Evolutionary conservation across 2,797 vertebrate species (phyloP).

Genomic region (Oryzias sinensis): DNA sequence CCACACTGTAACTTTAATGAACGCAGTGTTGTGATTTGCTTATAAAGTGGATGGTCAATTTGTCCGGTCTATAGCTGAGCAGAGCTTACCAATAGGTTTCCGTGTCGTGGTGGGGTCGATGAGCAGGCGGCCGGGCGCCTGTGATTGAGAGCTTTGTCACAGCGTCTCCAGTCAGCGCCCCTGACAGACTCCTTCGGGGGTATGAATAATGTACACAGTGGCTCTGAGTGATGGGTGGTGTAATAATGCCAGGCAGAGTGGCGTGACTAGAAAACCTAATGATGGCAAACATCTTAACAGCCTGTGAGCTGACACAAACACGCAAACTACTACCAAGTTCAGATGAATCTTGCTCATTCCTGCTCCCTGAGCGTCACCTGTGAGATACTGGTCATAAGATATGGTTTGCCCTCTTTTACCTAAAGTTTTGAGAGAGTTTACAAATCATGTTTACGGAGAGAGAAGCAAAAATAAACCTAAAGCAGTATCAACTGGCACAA

Average conservation of each 20-base stretch:
- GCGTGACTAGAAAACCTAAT: conserved; percentile 63
- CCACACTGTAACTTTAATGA: conserved; percentile 23
- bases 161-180: conserved; percentile 62
- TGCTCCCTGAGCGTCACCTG: conserved; percentile 30
- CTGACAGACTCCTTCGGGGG: conserved; percentile 55
- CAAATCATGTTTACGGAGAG: conserved; percentile 15
- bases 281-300: conserved; percentile 55
- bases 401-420: conserved; percentile 49
- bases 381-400: conserved; percentile 28
- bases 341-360: conserved; percentile 45
- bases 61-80: conserved; percentile 24
- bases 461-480: conserved; percentile 12
- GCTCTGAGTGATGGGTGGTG: conserved; percentile 68
- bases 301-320: conserved; percentile 26
- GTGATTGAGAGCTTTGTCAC: conserved; percentile 76
- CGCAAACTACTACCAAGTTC: conserved; percentile 23
- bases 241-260: conserved; percentile 72
- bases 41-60: conserved; percentile 23
- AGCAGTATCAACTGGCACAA: conserved; percentile 2
- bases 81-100: conserved; percentile 18
- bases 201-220: conserved; percentile 72
- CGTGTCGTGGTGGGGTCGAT: conserved; percentile 30
- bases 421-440: conserved; percentile 41
- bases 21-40: conserved; percentile 21
- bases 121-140: conserved; percentile 46